Conservation (phyloP, 2,113 vertebrate species). For the Ariopsis seemanni region DNA sequence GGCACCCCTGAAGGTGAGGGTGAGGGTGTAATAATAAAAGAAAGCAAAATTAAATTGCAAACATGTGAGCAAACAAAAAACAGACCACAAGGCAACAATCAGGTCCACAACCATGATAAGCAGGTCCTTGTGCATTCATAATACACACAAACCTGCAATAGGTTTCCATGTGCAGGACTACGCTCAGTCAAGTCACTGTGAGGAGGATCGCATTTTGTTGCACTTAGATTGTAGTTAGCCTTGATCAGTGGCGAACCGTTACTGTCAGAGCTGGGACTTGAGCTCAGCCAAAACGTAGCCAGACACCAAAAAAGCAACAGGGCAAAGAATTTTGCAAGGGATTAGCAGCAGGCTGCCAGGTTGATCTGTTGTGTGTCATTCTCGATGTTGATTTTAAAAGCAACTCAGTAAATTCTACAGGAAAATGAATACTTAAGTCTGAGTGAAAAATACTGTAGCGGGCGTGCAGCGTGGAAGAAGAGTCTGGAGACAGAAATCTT, state of each 20-base stretch:
- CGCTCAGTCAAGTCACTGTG: not conserved
- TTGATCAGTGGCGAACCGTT: not conserved
- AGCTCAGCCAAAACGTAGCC: too few species aligned
- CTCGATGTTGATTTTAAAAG: too few species aligned
- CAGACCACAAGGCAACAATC: not conserved
- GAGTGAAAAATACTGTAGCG: too few species aligned
- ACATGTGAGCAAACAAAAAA: not conserved
- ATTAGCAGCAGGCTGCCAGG: too few species aligned
- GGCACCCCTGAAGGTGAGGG: not conserved
- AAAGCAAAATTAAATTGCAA: not conserved
- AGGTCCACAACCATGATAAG: not conserved
- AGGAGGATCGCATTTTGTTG: not conserved
- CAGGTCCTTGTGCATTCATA: not conserved
- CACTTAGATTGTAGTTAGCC: not conserved
- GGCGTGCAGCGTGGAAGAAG: too few species aligned
- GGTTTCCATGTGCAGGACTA: not conserved
- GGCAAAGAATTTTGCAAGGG: too few species aligned
- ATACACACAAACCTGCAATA: not conserved
- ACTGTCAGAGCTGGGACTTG: too few species aligned
- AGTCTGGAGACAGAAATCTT: too few species aligned
- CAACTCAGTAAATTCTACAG: too few species aligned
- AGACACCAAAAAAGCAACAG: too few species aligned
- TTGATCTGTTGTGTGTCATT: too few species aligned
- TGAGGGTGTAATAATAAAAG: not conserved
- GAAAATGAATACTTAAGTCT: too few species aligned